Percentiles rank a stretch among this genome's conserved stretches.
Evolutionary conservation across 2,113 vertebrate genomes (phyloP).

Genomic region (Psephotus haematonotus): DNA sequence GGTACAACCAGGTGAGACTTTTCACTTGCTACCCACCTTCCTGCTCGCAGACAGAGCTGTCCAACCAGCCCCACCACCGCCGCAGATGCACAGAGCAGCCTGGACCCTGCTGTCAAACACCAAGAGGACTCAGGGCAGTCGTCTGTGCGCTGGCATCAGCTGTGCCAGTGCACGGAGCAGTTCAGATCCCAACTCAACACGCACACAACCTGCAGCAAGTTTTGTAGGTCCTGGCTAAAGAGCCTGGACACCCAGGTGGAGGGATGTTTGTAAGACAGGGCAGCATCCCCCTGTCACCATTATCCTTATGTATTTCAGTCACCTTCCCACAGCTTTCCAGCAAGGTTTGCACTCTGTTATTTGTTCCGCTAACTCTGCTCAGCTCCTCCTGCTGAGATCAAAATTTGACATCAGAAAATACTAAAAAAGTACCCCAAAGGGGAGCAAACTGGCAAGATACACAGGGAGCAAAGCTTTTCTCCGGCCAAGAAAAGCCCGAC

Average conservation of each 20-base stretch:
- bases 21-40: neutral
- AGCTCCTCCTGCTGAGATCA: neutral
- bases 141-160: neutral
- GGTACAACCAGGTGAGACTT: neutral
- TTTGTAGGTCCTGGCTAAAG: neutral
- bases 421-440: neutral
- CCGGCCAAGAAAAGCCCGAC: neutral
- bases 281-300: neutral
- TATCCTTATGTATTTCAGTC: neutral
- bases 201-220: neutral
- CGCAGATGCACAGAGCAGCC: neutral
- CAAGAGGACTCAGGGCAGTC: rapidly evolving
- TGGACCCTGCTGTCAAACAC: neutral
- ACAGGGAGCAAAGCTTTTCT: neutral
- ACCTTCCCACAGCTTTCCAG: neutral
- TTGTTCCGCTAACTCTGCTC: neutral
- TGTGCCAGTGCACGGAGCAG: rapidly evolving
- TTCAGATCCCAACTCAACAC: neutral
- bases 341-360: neutral
- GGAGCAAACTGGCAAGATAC: neutral
- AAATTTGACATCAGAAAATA: rapidly evolving
- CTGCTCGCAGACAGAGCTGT: neutral
- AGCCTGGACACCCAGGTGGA: neutral
- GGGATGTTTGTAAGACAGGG: neutral
- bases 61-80: neutral